These are phyloP conservation scores for Triplophysa siluroides DNA, from an alignment of 2,113 vertebrate species.

Conservation along the genomic window DNA sequence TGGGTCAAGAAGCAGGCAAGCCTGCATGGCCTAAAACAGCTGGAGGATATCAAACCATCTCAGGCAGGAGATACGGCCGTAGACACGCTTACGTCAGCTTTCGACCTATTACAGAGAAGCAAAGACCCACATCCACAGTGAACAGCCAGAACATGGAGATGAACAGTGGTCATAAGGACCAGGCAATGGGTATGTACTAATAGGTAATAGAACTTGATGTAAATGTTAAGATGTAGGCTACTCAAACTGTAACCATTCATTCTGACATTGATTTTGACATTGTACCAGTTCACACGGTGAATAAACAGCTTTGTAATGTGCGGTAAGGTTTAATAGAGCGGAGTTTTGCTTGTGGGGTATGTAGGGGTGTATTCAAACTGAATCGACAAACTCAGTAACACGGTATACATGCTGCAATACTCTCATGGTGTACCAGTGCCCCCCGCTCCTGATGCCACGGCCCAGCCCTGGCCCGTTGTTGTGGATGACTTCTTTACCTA, in stretches of 20 bases:
- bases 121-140: conserved; percentile 58
- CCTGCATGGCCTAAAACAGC: conserved; percentile 68
- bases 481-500: no score
- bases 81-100: conserved; percentile 70
- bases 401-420: no score
- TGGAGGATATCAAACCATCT: conserved; percentile 70
- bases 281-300: not conserved
- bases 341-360: not conserved
- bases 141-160: conserved; percentile 64
- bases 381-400: no score
- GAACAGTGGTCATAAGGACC: conserved; percentile 63
- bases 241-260: not conserved
- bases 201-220: not conserved
- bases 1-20: conserved; percentile 78
- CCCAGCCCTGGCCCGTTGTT: no score
- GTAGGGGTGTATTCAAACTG: no score
- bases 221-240: not conserved
- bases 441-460: no score
- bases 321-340: not conserved
- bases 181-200: conserved; percentile 65
- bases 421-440: no score
- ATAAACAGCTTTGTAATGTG: conserved; percentile 9
- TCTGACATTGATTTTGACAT: not conserved
- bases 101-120: conserved; percentile 67
- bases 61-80: conserved; percentile 73